Percentiles rank a stretch among this genome's conserved stretches.
Conservation (phyloP, 2,113 vertebrate genomes). For the Tragelaphus scriptus region DNA sequence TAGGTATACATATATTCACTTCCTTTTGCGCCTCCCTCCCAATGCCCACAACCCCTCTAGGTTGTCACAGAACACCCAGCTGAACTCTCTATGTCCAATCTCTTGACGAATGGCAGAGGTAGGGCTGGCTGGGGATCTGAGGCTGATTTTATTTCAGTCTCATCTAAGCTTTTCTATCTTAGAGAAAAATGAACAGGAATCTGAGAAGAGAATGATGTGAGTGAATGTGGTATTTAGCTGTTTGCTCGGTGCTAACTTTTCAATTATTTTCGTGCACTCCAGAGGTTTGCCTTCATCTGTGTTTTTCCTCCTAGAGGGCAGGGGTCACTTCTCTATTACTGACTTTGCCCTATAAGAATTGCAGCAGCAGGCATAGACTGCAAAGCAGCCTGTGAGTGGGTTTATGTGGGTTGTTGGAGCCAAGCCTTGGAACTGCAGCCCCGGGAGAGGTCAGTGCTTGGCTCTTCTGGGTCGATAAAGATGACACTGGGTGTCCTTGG, state of each 20-base stretch:
- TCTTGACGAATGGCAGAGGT: neutral
- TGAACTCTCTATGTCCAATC: neutral
- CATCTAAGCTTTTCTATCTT: constrained; percentile 32
- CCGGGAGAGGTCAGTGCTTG: constrained; percentile 31
- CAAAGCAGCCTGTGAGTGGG: constrained; percentile 18
- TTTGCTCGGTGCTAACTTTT: neutral
- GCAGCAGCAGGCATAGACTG: neutral
- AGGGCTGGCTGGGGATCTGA: neutral
- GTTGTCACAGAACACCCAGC: neutral
- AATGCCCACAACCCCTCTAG: neutral
- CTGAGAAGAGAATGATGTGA: neutral
- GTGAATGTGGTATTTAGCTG: neutral
- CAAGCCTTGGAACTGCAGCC: constrained; percentile 52
- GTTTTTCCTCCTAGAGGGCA: constrained; percentile 32
- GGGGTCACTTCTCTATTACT: constrained; percentile 20
- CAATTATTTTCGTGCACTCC: neutral
- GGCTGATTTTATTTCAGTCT: constrained; percentile 7
- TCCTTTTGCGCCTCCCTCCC: neutral
- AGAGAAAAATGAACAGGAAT: constrained; percentile 11
- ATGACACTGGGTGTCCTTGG: constrained; percentile 52
- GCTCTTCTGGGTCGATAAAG: constrained; percentile 37
- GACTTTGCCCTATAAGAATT: constrained; percentile 2
- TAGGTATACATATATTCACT: neutral
- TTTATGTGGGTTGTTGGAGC: constrained; percentile 35
- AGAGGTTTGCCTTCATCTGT: constrained; percentile 19